Base-by-base conservation (phyloP, 2,888 invertebrate species). In the Ennomos quercinarius region DNA sequence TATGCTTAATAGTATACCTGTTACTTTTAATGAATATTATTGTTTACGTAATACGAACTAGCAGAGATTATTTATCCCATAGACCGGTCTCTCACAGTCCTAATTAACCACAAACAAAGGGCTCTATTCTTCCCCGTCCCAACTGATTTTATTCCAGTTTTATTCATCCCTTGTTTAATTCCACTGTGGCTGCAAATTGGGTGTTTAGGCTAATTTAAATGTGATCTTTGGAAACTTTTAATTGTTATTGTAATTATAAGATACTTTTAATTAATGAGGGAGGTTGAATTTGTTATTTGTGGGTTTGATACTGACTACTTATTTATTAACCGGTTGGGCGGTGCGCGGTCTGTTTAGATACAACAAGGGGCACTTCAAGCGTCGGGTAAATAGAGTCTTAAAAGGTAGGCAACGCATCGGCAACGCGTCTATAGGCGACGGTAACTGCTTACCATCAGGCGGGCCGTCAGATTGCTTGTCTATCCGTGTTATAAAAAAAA, bases 101-200 rank as follows among this genome's bases (percentile, higher is more conserved):
- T 68, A 70, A 72, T 70, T 70, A 72, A 72, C 68, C 65, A 49
- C 63, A 64, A 66, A 68, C 67, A 70, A 68, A 67, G 59, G 60
- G 47, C 56, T 57, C 63, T 62, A 66, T 70, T 69, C 67, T 66
- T 72, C 65, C 59, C 59, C 40, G 54, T 61, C 64, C 66, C 62
- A 49, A 56, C 58, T 61, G 63, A 67, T 67, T 72, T 65, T 57
- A 65, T 63, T 57, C 63, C 38, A 55, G 43, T 59, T 61, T 58
- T 59, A 67, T 67, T 63, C 64, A 63, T 63, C 50, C 41, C 39
- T 17, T 12, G 17, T 39, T 49, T 54, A 42, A 46, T 44, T 53
- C 49, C 45, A 9, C 35, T 10, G 45, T 6, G 54, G 38, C 36
- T 41, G 50, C 43, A 51, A 56, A 51, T 48, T 40, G 55, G 47